Base-by-base conservation (phyloP, 1,140 invertebrate species). In the Eumaeus atala region DNA sequence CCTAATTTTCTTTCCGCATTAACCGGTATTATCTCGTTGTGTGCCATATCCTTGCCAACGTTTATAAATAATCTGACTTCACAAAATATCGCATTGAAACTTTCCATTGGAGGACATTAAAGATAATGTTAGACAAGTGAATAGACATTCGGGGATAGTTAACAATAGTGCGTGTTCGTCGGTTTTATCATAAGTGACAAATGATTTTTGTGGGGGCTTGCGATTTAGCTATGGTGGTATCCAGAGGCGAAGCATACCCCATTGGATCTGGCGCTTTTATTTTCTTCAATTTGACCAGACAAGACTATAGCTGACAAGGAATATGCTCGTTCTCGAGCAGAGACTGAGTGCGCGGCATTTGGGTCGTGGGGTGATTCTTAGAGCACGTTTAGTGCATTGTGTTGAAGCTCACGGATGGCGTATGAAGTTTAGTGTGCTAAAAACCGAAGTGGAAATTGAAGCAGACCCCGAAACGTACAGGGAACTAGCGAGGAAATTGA, bases 251-350 rank as follows among this genome's bases (percentile, higher is more conserved):
- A 40, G 65, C 64, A 40, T 78, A 74, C 58, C 75, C 72, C 47
- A 58, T 80, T 40, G 72, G 70, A 18, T 79, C 77, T 51, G 83
- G 81, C 51, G 83, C 83, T 14, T 84, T 87, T 54, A 64, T 84
- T 59, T 87, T 78, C 67, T 83, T 77, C 67, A 87, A 87, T 61
- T 58, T 87, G 57, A 84, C 81, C 28, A 77, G 83, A 56, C 83
- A 87, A 64, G 84, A 87, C 65, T 84, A 87, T 64, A 84, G 84
- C 84, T 87, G 84, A 87, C 84, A 72, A 84, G 76, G 61, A 82
- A 56, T 72, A 86, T 86, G 83, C 83, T 86, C 81, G 76, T 86
- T 44, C 62, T 80, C 68, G 83, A 86, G 83, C 83, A 86, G 73
- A 78, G 74, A 78, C 69, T 86, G 49, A 77, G 74, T 71, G 74